Base-by-base conservation (phyloP, 2,888 invertebrate genomes). In the Glomeris marginata region DNA sequence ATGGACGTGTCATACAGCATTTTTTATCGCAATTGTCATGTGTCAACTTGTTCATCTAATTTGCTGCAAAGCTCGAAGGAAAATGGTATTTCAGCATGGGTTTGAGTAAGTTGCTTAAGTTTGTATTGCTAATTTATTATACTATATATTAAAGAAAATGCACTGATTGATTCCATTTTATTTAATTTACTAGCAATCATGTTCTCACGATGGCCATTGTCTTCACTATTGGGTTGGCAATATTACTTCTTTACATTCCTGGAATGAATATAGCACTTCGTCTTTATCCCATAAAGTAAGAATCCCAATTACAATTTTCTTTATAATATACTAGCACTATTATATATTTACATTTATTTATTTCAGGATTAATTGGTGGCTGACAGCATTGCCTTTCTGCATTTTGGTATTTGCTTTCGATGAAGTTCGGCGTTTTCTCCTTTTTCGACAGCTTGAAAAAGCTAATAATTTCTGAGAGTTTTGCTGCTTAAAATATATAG, bases 1-100 rank as follows among this genome's bases (percentile, higher is more conserved):
- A 47, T 55, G 49, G 45, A 52, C 53, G 20, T 47, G 48, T 20
- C 55, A 55, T 36, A 50, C 55, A 2, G 55, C 50, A 13, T 54
- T 55, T 48, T 48, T 55, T 41, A 41, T 54, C 8, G 43, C 51
- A 10, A 51, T 55, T 28, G 54, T 55, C 2, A 45, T 52, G 34
- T 45, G 49, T 38, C 55, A 55, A 35, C 54, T 53, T 53, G 47
- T 49, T 22, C 49, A 41, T 36, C 40, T 55, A 22, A 35, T 55
- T 20, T 45, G 44, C 35, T 52, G 52, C 40, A 52, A 52, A 42
- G 45, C 50, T 2, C 36, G 50, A 44, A 37, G 38, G 38, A 50
- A 38, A n/a, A 43, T 50, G 11, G 41, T 55, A 1, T 53, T 47
- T 40, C 45, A 53, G 41, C 53, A 52, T 16, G 53, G 53, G 36